A percentile compares a stretch with the other conserved stretches of the same genome.
Evolutionary conservation across 2,797 vertebrate genomes (phyloP).

Genomic region (Cottoperca gobio): DNA sequence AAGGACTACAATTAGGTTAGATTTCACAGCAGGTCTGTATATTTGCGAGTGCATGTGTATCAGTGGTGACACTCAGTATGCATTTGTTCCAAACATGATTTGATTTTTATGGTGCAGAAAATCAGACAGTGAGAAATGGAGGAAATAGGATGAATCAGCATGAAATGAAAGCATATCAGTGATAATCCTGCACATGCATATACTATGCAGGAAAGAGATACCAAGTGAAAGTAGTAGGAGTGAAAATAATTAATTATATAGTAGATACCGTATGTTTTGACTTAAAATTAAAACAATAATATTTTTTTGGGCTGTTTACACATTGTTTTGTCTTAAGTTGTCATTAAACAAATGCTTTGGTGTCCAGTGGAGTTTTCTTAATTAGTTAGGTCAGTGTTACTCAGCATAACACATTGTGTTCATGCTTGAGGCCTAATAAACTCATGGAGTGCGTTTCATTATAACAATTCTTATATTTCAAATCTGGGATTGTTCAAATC

Average conservation of each 20-base stretch:
- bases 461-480: too few relatives aligned
- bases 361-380: background rate
- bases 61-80: constrained; percentile 46
- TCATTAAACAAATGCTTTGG: background rate
- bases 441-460: background rate
- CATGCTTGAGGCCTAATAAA: background rate
- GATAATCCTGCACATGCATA: constrained; percentile 18
- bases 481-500: too few relatives aligned
- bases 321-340: background rate
- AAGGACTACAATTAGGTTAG: constrained; percentile 62
- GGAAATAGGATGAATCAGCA: constrained; percentile 49
- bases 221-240: background rate
- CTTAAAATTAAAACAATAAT: background rate
- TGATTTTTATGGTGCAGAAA: constrained; percentile 45
- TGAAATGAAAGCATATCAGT: constrained; percentile 47
- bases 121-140: constrained; percentile 33
- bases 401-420: background rate
- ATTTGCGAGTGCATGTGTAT: constrained; percentile 47
- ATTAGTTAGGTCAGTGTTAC: too few relatives aligned
- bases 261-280: background rate
- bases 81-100: constrained; percentile 57
- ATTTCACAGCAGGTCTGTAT: constrained; percentile 55
- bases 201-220: background rate
- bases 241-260: background rate
- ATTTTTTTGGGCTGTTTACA: background rate